Conservation (phyloP, 92 coral and sea anemone species). For the Virgularia gustaviana region DNA sequence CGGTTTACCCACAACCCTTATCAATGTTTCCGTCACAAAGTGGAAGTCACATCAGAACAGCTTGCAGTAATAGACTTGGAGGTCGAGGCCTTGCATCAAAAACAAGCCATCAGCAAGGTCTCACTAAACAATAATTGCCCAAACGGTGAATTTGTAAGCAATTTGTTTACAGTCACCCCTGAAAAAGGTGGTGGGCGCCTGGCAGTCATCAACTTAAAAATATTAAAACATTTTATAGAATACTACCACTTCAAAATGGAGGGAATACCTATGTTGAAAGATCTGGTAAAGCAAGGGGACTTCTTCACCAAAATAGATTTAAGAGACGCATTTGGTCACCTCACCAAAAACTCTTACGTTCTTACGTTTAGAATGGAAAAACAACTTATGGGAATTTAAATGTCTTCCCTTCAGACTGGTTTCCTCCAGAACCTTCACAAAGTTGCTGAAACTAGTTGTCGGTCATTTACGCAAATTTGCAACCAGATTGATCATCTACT, state of each 20-base stretch:
- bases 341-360: slow-evolving; percentile 30
- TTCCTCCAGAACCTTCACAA: slow-evolving; percentile 35
- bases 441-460: slow-evolving; percentile 35
- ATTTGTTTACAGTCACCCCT: slow-evolving; percentile 40
- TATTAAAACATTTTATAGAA: background rate
- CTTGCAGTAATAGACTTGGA: background rate
- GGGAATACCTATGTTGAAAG: slow-evolving; percentile 11
- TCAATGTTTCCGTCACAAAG: background rate
- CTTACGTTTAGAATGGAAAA: slow-evolving; percentile 44
- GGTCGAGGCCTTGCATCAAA: slow-evolving; percentile 12
- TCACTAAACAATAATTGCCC: background rate
- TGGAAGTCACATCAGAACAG: slow-evolving; percentile 3
- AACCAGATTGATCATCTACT: slow-evolving; percentile 38
- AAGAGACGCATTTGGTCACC: slow-evolving; percentile 18
- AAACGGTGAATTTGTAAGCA: slow-evolving; percentile 12
- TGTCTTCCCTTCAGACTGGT: slow-evolving; percentile 54
- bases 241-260: slow-evolving; percentile 53
- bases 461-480: slow-evolving; percentile 34
- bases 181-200: slow-evolving; percentile 34
- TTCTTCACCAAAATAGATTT: slow-evolving; percentile 7
- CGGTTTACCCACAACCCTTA: slow-evolving; percentile 1
- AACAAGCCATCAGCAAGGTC: slow-evolving; percentile 1
- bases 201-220: slow-evolving; percentile 29
- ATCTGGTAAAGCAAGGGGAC: slow-evolving; percentile 6
- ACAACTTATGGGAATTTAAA: slow-evolving; percentile 12